phyloP scores from a whole-genome alignment of 2,113 vertebrate species.

The Anoura caudifer region DNA sequence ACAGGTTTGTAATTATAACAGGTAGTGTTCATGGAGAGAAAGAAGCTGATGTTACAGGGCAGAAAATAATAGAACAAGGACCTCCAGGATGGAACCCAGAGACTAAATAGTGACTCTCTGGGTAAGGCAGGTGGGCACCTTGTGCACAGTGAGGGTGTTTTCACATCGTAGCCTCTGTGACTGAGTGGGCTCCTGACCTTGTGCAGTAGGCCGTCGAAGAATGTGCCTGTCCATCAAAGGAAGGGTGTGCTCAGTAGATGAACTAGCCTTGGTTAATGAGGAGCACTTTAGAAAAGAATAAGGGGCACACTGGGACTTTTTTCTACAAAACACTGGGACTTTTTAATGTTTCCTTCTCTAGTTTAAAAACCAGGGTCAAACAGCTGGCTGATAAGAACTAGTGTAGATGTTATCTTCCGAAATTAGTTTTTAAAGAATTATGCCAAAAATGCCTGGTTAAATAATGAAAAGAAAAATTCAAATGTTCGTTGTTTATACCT shows the following conservation, averaged over 20 bases:
- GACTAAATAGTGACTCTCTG: accelerated
- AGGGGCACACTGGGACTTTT: neutral
- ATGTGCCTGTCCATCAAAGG: neutral
- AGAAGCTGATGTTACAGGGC: neutral
- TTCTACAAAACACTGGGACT: neutral
- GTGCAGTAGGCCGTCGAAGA: too few relatives aligned
- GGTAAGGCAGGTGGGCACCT: neutral
- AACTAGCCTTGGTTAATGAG: neutral
- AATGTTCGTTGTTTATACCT: neutral
- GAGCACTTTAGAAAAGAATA: neutral
- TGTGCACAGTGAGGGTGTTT: too few relatives aligned
- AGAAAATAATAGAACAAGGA: neutral
- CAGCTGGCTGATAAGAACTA: neutral
- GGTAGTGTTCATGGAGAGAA: neutral
- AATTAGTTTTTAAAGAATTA: neutral
- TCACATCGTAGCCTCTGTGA: neutral
- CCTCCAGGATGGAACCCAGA: neutral
- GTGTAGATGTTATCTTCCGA: neutral
- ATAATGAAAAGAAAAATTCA: neutral
- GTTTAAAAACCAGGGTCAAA: neutral
- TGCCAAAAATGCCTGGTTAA: neutral
- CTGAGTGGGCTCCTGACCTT: too few relatives aligned
- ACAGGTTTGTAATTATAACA: neutral
- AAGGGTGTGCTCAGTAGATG: neutral
- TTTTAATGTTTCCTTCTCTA: neutral